Evolutionary conservation across 2,797 vertebrate genomes (phyloP).

Genomic region (Rhynchonycteris naso): DNA sequence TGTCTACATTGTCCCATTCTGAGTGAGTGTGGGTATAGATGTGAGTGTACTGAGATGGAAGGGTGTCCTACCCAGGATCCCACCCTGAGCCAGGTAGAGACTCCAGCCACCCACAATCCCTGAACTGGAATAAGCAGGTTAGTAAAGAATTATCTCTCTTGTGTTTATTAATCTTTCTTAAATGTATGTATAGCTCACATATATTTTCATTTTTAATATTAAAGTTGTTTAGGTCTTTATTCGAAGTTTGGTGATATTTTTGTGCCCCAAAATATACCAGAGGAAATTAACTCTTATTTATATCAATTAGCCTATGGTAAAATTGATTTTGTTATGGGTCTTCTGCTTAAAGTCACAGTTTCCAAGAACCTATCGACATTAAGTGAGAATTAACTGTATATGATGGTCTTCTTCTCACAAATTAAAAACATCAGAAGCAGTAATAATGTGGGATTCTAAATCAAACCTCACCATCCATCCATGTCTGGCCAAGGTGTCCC

Average conservation of each 20-base stretch:
- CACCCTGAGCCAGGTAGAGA: background rate
- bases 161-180: background rate
- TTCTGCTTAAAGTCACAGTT: background rate
- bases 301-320: background rate
- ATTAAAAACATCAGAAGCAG: background rate
- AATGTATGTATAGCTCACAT: background rate
- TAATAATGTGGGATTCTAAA: background rate
- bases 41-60: background rate
- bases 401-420: background rate
- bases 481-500: background rate
- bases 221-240: background rate
- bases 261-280: background rate
- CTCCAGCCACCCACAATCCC: background rate
- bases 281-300: background rate
- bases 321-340: background rate
- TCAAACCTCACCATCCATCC: background rate
- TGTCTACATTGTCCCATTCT: background rate
- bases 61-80: too few species aligned
- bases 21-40: background rate
- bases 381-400: background rate
- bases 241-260: background rate
- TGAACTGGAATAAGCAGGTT: background rate
- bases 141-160: background rate
- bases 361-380: background rate
- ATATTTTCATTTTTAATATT: background rate